Evolutionary conservation across 2,113 vertebrate species (phyloP).

Genomic region (Xenopus tropicalis): DNA sequence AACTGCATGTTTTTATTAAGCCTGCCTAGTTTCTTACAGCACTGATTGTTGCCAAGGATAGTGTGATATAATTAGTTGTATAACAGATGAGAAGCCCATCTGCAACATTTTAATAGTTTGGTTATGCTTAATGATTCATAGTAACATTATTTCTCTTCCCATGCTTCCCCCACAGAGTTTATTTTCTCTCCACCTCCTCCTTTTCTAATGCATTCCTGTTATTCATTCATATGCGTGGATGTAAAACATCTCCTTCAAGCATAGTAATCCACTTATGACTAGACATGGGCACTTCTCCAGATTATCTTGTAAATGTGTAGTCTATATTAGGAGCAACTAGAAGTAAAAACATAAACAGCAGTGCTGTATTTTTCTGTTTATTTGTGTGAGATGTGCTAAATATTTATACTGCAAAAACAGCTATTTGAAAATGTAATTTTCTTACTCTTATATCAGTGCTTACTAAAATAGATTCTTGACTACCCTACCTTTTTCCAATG

Average conservation of each 20-base stretch:
- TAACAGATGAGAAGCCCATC: constrained; percentile 36
- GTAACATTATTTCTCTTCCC: constrained; percentile 12
- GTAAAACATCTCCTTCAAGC: constrained; percentile 1
- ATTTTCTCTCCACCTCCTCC: not conserved
- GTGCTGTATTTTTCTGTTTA: not conserved
- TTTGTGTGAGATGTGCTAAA: not conserved
- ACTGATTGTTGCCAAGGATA: constrained; percentile 15
- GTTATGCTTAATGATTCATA: constrained; percentile 27
- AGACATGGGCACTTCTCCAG: constrained; percentile 6
- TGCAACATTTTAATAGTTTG: constrained; percentile 21
- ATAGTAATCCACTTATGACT: not conserved
- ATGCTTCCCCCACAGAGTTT: not conserved
- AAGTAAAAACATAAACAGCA: not conserved
- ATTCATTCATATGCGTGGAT: not conserved
- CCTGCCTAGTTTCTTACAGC: constrained; percentile 14
- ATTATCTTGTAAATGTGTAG: not conserved
- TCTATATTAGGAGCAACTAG: not conserved
- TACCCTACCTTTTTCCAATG: too few relatives aligned
- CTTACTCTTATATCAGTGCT: too few relatives aligned
- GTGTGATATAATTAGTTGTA: constrained; percentile 28
- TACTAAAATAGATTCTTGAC: too few relatives aligned
- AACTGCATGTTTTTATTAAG: constrained; percentile 20
- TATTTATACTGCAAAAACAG: too few relatives aligned
- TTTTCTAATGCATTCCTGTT: not conserved
- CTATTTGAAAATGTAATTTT: too few relatives aligned